Evolutionary conservation across 53 echinoderm and acorn worm genomes (phyloP).

Genomic region (Temnopleurus reevesii): DNA sequence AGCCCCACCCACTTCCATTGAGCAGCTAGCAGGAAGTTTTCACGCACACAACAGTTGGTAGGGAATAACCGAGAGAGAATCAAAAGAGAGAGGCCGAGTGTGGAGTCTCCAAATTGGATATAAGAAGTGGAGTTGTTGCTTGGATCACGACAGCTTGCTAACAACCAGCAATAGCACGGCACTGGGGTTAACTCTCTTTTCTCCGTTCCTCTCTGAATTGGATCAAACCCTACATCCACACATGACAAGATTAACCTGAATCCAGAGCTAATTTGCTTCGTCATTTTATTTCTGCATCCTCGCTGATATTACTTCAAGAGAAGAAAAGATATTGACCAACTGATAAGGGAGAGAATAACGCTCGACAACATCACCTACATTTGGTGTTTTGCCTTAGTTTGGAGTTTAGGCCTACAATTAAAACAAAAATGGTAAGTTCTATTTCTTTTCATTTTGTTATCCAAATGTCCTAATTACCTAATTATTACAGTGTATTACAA

Average conservation of each 20-base stretch:
- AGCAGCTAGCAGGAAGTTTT: conserved; percentile 1
- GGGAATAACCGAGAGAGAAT: background rate
- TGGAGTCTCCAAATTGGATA: background rate
- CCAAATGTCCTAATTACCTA: background rate
- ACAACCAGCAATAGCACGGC: background rate
- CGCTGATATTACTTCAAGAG: background rate
- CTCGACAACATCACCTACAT: background rate
- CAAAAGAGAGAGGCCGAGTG: background rate
- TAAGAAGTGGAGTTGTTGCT: conserved; percentile 2
- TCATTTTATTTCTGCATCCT: background rate
- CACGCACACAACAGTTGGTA: background rate
- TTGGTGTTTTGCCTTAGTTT: background rate
- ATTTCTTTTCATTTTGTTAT: background rate
- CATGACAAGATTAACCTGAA: background rate
- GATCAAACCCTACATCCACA: background rate
- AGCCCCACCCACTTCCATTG: background rate
- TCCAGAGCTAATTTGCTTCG: background rate
- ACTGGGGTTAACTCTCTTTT: background rate
- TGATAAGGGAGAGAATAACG: background rate
- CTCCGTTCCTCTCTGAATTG: background rate
- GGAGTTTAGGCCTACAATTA: background rate
- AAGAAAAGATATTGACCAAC: background rate
- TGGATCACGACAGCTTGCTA: background rate
- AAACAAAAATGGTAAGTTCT: conserved; percentile 21
- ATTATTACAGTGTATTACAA: too few species aligned